Evolutionary conservation across 2,888 invertebrate genomes (phyloP).

Genomic region (Drosophila falleni): DNA sequence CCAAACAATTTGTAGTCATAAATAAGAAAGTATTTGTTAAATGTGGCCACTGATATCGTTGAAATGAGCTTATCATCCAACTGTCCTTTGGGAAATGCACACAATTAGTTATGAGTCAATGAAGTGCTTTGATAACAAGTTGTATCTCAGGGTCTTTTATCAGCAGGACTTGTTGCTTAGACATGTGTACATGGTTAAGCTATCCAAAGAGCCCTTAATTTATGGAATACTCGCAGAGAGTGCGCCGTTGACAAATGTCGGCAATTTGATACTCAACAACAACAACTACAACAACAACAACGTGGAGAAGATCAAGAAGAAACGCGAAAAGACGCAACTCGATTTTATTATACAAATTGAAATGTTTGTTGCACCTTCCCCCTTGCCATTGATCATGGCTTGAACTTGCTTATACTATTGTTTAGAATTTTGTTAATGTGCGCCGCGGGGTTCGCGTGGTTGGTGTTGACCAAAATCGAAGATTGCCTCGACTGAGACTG

Average conservation of each 20-base stretch:
- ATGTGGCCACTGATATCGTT: constrained; percentile 3
- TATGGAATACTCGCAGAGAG: constrained; percentile 51
- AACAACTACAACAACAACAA: constrained; percentile 25
- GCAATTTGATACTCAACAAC: constrained; percentile 74
- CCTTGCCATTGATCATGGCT: constrained; percentile 17
- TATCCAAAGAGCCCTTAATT: constrained; percentile 79
- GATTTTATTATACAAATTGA: constrained; percentile 70
- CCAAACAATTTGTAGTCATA: constrained; percentile 37
- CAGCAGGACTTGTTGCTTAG: constrained; percentile 49
- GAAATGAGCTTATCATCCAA: constrained; percentile 31
- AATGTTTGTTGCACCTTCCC: constrained; percentile 60
- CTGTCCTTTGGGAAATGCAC: constrained; percentile 50
- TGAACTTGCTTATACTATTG: constrained; percentile 50
- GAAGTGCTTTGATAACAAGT: constrained; percentile 48
- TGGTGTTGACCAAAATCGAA: constrained; percentile 69
- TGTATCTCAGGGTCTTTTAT: constrained; percentile 46
- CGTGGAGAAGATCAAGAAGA: constrained; percentile 5
- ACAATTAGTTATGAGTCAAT: constrained; percentile 74
- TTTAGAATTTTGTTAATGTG: constrained; percentile 74
- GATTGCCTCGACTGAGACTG: constrained; percentile 38
- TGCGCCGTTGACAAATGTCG: constrained; percentile 73
- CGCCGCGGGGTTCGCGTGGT: constrained; percentile 60
- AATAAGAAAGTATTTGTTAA: constrained; percentile 27
- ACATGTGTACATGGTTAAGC: constrained; percentile 13
- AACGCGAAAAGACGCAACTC: constrained; percentile 29